Base-by-base conservation (phyloP, 2,113 vertebrate species). In the Maccullochella peelii region DNA sequence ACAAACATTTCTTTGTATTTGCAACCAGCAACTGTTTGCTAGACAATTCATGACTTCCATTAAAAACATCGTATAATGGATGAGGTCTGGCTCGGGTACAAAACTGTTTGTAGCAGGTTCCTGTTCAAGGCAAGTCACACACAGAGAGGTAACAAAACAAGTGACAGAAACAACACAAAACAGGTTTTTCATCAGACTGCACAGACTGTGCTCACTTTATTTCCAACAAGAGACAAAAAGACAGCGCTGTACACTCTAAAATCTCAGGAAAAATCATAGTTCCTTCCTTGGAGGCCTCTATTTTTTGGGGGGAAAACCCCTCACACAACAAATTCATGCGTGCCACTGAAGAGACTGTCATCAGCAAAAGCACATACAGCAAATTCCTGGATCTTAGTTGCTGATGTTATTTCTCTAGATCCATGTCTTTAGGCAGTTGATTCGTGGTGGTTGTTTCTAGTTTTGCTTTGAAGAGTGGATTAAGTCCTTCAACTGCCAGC, bases 71-170 rank as follows among this genome's bases (percentile, higher is more conserved):
- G 20, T 18, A 12, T 47, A 12, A 15, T 2, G 5, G 12, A 15
- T 2, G 5, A 9, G 30, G 38, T 27, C 18, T 69, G 33, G 47
- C 57, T 71, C 52, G 5, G n/a, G 61, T 36, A 62, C 36, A 58
- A 27, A 70, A 42, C 11, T 71, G n/a, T 57, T 44, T 27, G 23
- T 4, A 54, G 66, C 44, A 16, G 63, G 61, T 85, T 86, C 54
- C 66, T 84, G 75, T 82, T 76, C 55, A 86, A 83, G 55, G 50
- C 55, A 6, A 44, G 72, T 61, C 38, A 3, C 33, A 63, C 16
- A 59, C n/a, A 8, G 42, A 76, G 38, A 38, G 33, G 33, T 69
- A 67, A 81, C 10, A n/a, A 77, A 63, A 33, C 18, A 38, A 77
- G 58, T 40, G 55, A 72, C 36, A 30, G 36, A 77, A 65, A 25